These are phyloP conservation scores for Clinocottus analis DNA, from an alignment of 2,113 vertebrate genomes.

Conservation along the genomic window DNA sequence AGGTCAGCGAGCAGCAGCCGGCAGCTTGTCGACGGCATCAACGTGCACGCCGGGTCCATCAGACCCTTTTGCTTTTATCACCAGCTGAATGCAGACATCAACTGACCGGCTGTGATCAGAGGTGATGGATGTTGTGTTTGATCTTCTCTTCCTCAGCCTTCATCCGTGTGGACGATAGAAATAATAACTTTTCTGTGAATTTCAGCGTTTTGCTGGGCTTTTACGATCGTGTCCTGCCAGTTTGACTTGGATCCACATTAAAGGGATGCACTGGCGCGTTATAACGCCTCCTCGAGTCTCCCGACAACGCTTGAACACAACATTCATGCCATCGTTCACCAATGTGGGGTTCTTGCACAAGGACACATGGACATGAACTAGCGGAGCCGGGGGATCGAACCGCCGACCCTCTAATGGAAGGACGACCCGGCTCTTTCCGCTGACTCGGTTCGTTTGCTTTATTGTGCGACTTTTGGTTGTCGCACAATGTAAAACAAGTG, in stretches of 20 bases:
- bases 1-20: background rate
- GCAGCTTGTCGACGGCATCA: constrained; percentile 10
- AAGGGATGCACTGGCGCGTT: background rate
- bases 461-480: background rate
- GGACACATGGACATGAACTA: too few species aligned
- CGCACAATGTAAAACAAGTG: background rate
- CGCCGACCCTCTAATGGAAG: too few species aligned
- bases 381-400: too few species aligned
- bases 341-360: too few species aligned
- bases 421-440: too few species aligned
- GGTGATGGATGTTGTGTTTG: constrained; percentile 70
- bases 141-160: constrained; percentile 60
- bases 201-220: background rate
- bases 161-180: background rate
- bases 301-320: too few species aligned
- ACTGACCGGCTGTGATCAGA: constrained; percentile 53
- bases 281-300: too few species aligned
- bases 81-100: constrained; percentile 46
- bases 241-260: background rate
- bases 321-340: too few species aligned
- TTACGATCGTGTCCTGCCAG: background rate
- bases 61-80: background rate
- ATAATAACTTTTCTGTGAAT: background rate
- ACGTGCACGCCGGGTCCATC: constrained; percentile 5
- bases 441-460: background rate